phyloP scores from a whole-genome alignment of 2,888 invertebrate genomes.

The Odontothrips loti region DNA sequence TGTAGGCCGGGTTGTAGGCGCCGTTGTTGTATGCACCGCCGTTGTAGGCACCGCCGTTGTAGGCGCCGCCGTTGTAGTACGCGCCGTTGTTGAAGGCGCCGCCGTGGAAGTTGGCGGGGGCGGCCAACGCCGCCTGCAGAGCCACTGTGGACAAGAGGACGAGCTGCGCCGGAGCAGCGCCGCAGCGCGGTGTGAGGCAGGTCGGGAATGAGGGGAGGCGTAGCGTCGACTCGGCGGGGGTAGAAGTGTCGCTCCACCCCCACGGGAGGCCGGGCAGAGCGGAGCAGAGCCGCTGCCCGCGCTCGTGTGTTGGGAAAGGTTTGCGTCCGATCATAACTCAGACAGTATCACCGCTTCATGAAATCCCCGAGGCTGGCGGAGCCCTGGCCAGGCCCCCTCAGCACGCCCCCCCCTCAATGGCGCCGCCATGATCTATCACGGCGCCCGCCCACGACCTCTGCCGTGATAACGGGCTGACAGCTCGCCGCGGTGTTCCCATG shows the following conservation, averaged over 20 bases:
- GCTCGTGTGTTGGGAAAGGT: not conserved
- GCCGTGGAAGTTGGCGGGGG: constrained; percentile 21
- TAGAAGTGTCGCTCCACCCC: too few relatives aligned
- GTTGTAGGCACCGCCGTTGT: not conserved
- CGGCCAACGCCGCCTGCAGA: constrained; percentile 32
- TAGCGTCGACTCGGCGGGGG: not conserved
- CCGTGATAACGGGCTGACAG: not conserved
- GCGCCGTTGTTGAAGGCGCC: constrained; percentile 21
- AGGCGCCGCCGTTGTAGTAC: not conserved
- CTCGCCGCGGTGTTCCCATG: not conserved
- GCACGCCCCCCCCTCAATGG: too few relatives aligned
- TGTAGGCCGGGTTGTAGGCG: constrained; percentile 30
- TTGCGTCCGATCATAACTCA: not conserved
- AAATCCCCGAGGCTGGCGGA: not conserved
- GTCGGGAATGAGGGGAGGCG: too few relatives aligned
- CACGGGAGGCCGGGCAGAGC: too few relatives aligned
- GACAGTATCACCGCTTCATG: constrained; percentile 8
- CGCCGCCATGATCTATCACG: not conserved
- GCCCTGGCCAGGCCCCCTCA: not conserved
- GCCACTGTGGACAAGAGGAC: constrained; percentile 31
- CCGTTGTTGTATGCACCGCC: constrained; percentile 29
- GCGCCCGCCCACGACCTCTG: not conserved
- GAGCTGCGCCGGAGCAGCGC: constrained; percentile 22
- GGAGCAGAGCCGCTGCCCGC: not conserved
- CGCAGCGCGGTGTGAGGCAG: not conserved